Percentiles rank a stretch among this genome's conserved stretches.
Evolutionary conservation across 2,888 invertebrate genomes (phyloP).

Genomic region (Tipula vernalis): DNA sequence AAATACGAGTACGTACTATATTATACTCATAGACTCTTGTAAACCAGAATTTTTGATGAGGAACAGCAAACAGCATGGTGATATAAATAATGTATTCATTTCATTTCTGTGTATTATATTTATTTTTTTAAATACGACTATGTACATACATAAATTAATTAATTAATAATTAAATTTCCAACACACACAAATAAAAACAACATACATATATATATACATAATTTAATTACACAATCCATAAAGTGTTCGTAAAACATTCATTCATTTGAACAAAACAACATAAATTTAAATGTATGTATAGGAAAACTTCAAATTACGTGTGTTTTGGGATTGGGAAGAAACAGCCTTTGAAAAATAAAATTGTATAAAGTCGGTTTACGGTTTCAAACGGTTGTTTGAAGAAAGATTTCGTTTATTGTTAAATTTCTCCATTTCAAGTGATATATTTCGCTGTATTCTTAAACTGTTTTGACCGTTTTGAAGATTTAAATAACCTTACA

Average conservation of each 20-base stretch:
- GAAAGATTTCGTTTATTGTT: no score
- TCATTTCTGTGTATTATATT: neutral
- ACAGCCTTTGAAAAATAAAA: no score
- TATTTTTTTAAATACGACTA: neutral
- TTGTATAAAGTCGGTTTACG: no score
- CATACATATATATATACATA: neutral
- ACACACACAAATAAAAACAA: neutral
- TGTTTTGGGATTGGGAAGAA: neutral
- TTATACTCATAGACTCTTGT: neutral
- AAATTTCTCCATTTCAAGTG: no score
- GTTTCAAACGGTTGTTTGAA: no score
- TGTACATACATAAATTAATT: neutral
- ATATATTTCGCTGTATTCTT: no score
- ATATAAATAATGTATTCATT: neutral
- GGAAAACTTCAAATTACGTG: neutral
- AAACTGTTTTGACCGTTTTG: no score
- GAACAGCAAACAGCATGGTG: neutral
- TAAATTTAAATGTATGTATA: neutral
- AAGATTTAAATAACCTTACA: no score
- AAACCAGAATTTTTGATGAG: neutral
- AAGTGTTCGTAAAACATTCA: neutral
- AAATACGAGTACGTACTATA: neutral
- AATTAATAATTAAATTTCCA: neutral
- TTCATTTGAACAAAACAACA: neutral
- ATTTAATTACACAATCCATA: neutral